Base-by-base conservation (phyloP, 2,113 vertebrate genomes). In the Motacilla tschutschensis region DNA sequence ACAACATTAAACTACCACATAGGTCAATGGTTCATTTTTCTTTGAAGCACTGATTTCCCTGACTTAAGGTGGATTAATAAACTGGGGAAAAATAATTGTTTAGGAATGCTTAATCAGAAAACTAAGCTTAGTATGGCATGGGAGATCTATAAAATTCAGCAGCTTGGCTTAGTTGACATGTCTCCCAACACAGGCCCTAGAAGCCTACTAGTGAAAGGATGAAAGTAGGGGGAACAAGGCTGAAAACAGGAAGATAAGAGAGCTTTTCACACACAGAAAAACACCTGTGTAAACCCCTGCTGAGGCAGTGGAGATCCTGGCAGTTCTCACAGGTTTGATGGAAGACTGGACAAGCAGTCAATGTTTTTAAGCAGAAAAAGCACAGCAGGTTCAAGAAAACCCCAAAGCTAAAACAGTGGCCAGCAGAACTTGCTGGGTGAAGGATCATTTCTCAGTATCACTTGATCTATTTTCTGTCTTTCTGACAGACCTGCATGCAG, bases 61-160 rank as follows among this genome's bases (percentile, higher is more conserved):
- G 6, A 59, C 11, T 72, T 74, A 6, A n/a, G 28, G 31, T 8
- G 4, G 11, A 25, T 73, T 67, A 48, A 62, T 36, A 71, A 67
- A 41, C 0, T 29, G 5, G 4, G 38, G 8, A 2, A 18, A 57
- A 9, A 13, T 7, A 14, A 24, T 10, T 26, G 2, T 10, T 51
- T 48, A 47, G 57, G 11, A 43, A 35, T 12, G 7, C 18, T 17
- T 57, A 44, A 43, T n/a, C 9, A 55, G 12, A 41, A 55, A 55
- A 17, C 22, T n/a, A 18, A 35, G 5, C 13, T 62, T 57, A 24
- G 6, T 4, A 15, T n/a, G 15, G 4, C 38, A 20, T 5, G 4
- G 63, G 9, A 48, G 7, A 40, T 16, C 12, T 65, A 6, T 29
- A 69, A 40, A 70, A 53, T 53, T 70, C 38, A 31, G 11, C 6